Evolutionary conservation across 2,797 vertebrate genomes (phyloP).

Genomic region (Microcaecilia unicolor): DNA sequence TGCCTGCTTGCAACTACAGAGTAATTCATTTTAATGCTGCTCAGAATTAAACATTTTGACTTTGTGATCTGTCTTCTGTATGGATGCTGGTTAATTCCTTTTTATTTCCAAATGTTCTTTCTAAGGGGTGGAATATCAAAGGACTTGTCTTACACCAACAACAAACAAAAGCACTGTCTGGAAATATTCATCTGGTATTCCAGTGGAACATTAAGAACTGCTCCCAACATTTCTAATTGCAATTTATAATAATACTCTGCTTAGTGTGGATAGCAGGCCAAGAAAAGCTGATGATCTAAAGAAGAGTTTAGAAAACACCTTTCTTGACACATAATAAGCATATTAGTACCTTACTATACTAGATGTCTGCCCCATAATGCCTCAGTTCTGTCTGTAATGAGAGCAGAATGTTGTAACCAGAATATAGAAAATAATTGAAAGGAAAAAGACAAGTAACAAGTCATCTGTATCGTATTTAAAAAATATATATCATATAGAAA

Average conservation of each 20-base stretch:
- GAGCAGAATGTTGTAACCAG: no score
- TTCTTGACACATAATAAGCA: conserved; percentile 15
- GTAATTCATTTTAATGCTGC: conserved; percentile 55
- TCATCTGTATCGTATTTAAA: no score
- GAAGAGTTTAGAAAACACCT: conserved; percentile 1
- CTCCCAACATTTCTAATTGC: conserved; percentile 11
- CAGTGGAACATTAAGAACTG: conserved; percentile 1
- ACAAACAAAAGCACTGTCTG: conserved; percentile 17
- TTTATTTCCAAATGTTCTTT: conserved; percentile 11
- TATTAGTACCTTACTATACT: conserved; percentile 9
- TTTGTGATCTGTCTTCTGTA: conserved; percentile 27
- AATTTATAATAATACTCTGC: conserved; percentile 15
- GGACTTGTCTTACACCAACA: no score
- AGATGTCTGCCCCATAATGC: neutral
- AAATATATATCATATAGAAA: no score
- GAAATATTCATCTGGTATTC: neutral
- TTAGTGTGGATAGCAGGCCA: neutral
- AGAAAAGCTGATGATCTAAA: conserved; percentile 8
- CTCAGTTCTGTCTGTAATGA: no score
- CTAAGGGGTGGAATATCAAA: conserved; percentile 13
- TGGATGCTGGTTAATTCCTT: neutral
- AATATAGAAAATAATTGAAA: no score
- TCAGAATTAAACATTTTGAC: conserved; percentile 52
- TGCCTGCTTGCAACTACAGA: conserved; percentile 45
- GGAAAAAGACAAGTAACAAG: no score